These are phyloP conservation scores for Dinothrombium tinctorium DNA, from an alignment of 1,140 invertebrate species.

Conservation along the genomic window DNA sequence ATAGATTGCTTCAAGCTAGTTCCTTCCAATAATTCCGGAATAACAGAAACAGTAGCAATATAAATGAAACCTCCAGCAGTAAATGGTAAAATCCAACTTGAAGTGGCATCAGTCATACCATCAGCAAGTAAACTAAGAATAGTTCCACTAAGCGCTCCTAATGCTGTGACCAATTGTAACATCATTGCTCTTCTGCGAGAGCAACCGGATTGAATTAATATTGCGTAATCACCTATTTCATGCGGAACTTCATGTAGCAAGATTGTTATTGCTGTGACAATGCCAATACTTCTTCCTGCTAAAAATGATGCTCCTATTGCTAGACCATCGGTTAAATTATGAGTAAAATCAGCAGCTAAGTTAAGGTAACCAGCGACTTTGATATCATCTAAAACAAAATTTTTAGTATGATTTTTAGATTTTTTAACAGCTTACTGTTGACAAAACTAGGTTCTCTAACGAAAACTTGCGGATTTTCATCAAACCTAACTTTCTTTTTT, in stretches of 20 bases:
- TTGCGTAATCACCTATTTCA: slow-evolving; percentile 95
- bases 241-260: slow-evolving; percentile 89
- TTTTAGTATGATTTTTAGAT: too few species aligned
- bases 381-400: slow-evolving; percentile 39
- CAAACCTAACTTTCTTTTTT: not conserved
- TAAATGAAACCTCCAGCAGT: slow-evolving; percentile 96
- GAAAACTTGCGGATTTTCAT: not conserved
- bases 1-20: slow-evolving; percentile 59
- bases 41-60: slow-evolving; percentile 85
- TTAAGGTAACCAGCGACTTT: slow-evolving; percentile 84
- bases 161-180: slow-evolving; percentile 68
- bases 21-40: slow-evolving; percentile 70
- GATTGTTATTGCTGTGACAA: slow-evolving; percentile 76
- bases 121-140: slow-evolving; percentile 54
- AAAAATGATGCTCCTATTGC: slow-evolving; percentile 91
- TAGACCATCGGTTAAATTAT: slow-evolving; percentile 90
- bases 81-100: slow-evolving; percentile 69
- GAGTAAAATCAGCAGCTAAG: slow-evolving; percentile 75
- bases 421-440: too few species aligned
- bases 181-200: slow-evolving; percentile 69
- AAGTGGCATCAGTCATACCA: slow-evolving; percentile 36
- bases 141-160: slow-evolving; percentile 79
- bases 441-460: not conserved
- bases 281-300: slow-evolving; percentile 49
- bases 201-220: slow-evolving; percentile 78